These are phyloP conservation scores for Phrynocephalus vlangalii DNA, from an alignment of 2,797 vertebrate genomes.

Conservation along the genomic window DNA sequence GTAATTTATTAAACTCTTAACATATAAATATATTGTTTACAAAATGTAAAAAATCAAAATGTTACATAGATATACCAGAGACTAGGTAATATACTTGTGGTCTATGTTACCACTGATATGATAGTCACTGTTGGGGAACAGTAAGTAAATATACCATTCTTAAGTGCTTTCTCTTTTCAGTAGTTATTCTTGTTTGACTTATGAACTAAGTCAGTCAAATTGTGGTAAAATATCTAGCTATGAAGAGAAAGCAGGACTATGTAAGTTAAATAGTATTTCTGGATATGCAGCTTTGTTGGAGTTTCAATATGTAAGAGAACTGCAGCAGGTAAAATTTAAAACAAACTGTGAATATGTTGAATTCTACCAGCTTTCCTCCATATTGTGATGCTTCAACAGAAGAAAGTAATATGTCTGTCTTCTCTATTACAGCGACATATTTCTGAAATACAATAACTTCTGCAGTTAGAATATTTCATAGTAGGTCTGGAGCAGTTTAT, in stretches of 20 bases:
- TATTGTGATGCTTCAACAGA: neutral
- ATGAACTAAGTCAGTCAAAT: neutral
- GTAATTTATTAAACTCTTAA: slow-evolving; percentile 25
- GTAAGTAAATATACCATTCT: neutral
- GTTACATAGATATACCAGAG: slow-evolving; percentile 5
- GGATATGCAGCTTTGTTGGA: neutral
- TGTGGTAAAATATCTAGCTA: neutral
- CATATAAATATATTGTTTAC: slow-evolving; percentile 5
- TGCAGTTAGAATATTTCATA: neutral
- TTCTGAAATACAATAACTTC: neutral
- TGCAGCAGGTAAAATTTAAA: neutral
- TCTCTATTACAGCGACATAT: neutral
- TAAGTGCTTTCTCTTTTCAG: neutral
- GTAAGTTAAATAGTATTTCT: neutral
- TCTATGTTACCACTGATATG: neutral
- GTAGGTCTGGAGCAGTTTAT: neutral
- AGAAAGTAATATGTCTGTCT: neutral
- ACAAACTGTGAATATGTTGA: neutral
- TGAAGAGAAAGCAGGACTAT: neutral
- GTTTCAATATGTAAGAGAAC: neutral
- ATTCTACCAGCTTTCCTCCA: neutral
- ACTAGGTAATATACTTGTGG: neutral
- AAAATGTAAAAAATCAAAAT: slow-evolving; percentile 17
- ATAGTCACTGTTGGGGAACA: neutral
- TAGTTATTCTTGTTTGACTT: neutral